Evolutionary conservation across 2,888 invertebrate species (phyloP).

Genomic region (Lepidochrysops patricia): DNA sequence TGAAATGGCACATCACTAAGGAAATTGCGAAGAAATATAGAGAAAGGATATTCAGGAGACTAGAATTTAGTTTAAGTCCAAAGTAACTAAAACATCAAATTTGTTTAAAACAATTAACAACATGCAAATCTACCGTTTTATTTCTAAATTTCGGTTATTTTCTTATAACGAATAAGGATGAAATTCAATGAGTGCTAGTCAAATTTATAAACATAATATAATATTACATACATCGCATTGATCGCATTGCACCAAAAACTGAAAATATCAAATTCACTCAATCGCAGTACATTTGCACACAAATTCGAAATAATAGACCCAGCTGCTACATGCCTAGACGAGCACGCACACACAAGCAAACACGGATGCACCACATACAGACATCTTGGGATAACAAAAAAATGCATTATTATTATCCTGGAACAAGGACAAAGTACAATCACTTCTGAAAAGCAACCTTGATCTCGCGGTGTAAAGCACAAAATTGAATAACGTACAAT

Average conservation of each 20-base stretch:
- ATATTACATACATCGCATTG: background rate
- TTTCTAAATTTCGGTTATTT: no score
- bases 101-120: no score
- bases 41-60: no score
- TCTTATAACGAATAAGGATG: no score
- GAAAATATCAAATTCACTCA: conserved; percentile 34
- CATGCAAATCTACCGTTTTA: no score
- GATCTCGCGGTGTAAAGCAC: conserved; percentile 19
- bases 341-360: conserved; percentile 36
- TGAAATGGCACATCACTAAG: conserved; percentile 11
- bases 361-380: conserved; percentile 58
- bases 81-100: no score
- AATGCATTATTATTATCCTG: conserved; percentile 69
- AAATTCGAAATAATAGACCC: conserved; percentile 62
- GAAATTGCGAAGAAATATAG: background rate
- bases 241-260: background rate
- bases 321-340: conserved; percentile 65
- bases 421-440: conserved; percentile 39
- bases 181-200: no score
- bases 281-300: conserved; percentile 48
- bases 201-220: no score
- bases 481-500: conserved; percentile 19
- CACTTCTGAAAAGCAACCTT: conserved; percentile 33
- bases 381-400: conserved; percentile 59
- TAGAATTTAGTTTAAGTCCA: no score